Percentiles rank a stretch among this genome's conserved stretches.
Conservation (phyloP, 2,113 vertebrate genomes). For the Crotalus helleri region DNA sequence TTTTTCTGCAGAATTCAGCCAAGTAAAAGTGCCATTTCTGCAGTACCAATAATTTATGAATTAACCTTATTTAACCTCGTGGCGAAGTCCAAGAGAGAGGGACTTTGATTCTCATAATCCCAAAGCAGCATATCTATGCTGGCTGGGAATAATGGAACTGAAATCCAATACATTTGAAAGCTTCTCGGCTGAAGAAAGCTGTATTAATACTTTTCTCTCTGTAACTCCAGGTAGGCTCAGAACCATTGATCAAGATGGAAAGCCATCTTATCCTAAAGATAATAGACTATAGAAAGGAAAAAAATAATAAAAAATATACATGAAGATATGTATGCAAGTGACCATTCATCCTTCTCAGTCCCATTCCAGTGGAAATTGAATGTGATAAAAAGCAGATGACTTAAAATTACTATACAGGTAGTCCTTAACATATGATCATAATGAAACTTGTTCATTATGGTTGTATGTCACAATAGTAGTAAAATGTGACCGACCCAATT, state of each 20-base stretch:
- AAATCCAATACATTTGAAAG: neutral
- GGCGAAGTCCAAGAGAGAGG: neutral
- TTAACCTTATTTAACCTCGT: neutral
- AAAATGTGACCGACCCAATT: neutral
- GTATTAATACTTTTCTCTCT: neutral
- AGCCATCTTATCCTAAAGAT: neutral
- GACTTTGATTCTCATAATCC: neutral
- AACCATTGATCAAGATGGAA: neutral
- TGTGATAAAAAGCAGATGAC: neutral
- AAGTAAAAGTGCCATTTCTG: neutral
- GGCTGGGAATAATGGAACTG: neutral
- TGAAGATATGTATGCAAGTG: neutral
- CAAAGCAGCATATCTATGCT: neutral
- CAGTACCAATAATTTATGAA: neutral
- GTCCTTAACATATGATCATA: neutral
- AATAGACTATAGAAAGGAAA: neutral
- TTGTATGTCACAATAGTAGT: neutral
- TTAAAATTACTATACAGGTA: neutral
- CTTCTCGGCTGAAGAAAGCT: neutral
- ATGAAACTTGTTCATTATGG: neutral
- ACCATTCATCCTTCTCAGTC: neutral
- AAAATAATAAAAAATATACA: neutral
- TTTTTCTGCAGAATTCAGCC: neutral
- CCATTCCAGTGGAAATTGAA: neutral
- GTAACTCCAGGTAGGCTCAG: neutral